phyloP scores from a whole-genome alignment of 2,797 vertebrate genomes.

The Thunnus albacares region DNA sequence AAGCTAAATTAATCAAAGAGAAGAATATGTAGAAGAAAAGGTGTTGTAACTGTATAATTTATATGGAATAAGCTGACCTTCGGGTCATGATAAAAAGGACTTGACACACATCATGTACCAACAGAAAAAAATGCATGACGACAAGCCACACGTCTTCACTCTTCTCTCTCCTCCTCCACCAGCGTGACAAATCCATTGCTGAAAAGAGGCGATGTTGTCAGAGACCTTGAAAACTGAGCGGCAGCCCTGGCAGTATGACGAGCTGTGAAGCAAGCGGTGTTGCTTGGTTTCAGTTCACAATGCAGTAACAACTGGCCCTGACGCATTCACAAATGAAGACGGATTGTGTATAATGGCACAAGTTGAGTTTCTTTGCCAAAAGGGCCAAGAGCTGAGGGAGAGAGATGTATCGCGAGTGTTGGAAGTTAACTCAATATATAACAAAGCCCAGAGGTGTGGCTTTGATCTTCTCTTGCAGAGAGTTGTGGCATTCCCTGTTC shows the following conservation, averaged over 20 bases:
- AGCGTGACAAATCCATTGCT: conserved; percentile 50
- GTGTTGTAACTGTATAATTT: conserved; percentile 7
- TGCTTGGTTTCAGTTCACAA: conserved; percentile 74
- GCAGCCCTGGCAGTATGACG: conserved; percentile 60
- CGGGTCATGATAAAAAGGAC: neutral
- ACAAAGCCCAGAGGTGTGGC: conserved; percentile 77
- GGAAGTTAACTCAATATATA: conserved; percentile 67
- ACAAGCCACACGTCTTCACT: neutral
- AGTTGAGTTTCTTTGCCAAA: conserved; percentile 68
- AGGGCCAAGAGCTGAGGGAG: conserved; percentile 50
- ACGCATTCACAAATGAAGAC: conserved; percentile 81
- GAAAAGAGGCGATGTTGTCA: conserved; percentile 58
- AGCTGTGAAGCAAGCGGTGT: conserved; percentile 61
- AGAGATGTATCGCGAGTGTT: conserved; percentile 48
- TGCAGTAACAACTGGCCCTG: conserved; percentile 63
- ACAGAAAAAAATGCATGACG: neutral
- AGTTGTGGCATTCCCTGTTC: conserved; percentile 49
- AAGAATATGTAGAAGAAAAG: conserved; percentile 3
- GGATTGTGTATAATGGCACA: conserved; percentile 78
- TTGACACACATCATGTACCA: conserved; percentile 18
- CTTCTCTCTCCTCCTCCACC: conserved; percentile 46
- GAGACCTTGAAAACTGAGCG: conserved; percentile 71
- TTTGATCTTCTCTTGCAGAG: conserved; percentile 76
- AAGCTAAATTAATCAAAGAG: conserved; percentile 23
- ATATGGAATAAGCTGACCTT: conserved; percentile 35